Base-by-base conservation (phyloP, 2,113 vertebrate species). In the Larimichthys polyactis region DNA sequence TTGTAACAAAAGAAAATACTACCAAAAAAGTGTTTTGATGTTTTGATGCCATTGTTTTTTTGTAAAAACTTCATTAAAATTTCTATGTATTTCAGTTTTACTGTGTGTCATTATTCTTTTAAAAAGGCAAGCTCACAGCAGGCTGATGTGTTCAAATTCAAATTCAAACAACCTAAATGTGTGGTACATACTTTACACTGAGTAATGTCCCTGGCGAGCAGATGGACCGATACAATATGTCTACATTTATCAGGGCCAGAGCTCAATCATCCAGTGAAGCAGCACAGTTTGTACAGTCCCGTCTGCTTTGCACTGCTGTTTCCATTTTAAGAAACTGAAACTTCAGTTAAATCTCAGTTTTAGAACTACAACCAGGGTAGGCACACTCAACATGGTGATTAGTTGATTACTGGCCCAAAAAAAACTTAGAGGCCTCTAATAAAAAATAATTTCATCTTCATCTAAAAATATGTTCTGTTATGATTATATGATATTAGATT, bases 41-140 rank as follows among this genome's bases (percentile, higher is more conserved):
- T 98, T 97, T 97, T 96, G 93, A 96, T 93, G 95, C 94, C 94
- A 95, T 97, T 96, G 96, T 91, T 94, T 92, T 46, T 93, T 89
- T 97, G 96, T 96, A 97, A 97, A 96, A 93, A 95, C 94, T 91
- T 96, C 95, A 99, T 97, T 97, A 99, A 98, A 97, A 91, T 98
- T 99, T 99, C 73, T 98, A 96, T 96, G 96, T 97, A 97, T 95
- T 97, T 97, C 94, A 95, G 71, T 75, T 81, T 10, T 59, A 24
- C 24, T 22, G 62, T 22, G 62, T 85, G 27, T 14, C 32, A 3
- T 82, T 73, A 63, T 75, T 85, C 51, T 55, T 29, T 29, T 6
- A 43, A 69, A 77, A 46, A 5, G 0, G 40, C 1, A 11, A 44
- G 22, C 15, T 46, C 19, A 20, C 22, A 32, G 19, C 9, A n/a